These are phyloP conservation scores for Acromyrmex heyeri DNA, from an alignment of 1,140 invertebrate species.

Conservation along the genomic window DNA sequence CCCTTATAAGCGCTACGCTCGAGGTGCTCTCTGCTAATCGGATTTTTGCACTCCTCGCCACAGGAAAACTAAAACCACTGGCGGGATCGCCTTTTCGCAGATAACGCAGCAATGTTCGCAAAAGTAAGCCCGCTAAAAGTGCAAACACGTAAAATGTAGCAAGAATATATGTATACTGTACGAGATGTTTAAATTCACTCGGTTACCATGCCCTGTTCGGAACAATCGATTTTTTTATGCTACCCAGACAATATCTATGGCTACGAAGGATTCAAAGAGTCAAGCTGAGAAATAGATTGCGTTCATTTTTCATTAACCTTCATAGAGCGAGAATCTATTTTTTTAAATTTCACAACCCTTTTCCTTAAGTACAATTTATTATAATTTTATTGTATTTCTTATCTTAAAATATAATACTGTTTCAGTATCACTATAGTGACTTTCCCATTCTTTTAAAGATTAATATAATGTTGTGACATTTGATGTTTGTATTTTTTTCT, in stretches of 20 bases:
- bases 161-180: conserved; percentile 33
- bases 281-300: neutral
- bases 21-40: conserved; percentile 72
- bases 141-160: conserved; percentile 4
- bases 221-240: conserved; percentile 58
- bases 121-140: conserved; percentile 28
- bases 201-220: conserved; percentile 1
- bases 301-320: neutral
- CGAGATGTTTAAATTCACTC: conserved; percentile 55
- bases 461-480: neutral
- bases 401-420: too few relatives aligned
- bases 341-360: too few relatives aligned
- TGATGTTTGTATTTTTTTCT: neutral
- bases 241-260: neutral
- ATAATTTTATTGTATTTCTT: too few relatives aligned
- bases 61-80: conserved; percentile 32
- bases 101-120: conserved; percentile 61
- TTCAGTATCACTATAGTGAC: too few relatives aligned
- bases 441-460: too few relatives aligned
- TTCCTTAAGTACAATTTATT: too few relatives aligned
- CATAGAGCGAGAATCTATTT: too few relatives aligned
- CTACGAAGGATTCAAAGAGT: neutral
- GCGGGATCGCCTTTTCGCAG: conserved; percentile 70
- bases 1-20: conserved; percentile 54
- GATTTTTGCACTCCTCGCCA: conserved; percentile 69